Evolutionary conservation across 2,797 vertebrate species (phyloP).

Genomic region (Phylloscopus collybita): DNA sequence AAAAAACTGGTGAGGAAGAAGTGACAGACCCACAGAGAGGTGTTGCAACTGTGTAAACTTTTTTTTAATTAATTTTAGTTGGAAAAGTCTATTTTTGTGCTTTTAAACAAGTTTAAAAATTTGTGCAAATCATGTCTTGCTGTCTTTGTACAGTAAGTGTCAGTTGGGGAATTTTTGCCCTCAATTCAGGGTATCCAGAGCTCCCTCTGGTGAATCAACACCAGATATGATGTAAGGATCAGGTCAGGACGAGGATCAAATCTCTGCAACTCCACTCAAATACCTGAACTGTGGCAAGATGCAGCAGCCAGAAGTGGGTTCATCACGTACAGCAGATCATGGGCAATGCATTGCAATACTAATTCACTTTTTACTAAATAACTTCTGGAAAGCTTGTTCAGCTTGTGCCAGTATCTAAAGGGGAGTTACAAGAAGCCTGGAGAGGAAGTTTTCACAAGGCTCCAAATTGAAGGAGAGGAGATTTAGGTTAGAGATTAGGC

Average conservation of each 20-base stretch:
- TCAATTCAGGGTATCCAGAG: background rate
- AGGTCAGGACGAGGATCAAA: background rate
- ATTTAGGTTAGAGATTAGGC: background rate
- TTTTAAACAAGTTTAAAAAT: background rate
- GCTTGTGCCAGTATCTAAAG: background rate
- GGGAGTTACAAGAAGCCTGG: background rate
- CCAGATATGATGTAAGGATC: background rate
- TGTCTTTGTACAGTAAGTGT: background rate
- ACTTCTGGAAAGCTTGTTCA: background rate
- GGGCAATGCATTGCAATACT: background rate
- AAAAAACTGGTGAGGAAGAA: background rate
- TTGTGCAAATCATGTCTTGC: fast-evolving
- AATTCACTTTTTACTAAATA: background rate
- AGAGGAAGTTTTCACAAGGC: background rate
- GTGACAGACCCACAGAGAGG: background rate
- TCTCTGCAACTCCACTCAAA: background rate
- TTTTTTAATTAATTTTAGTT: background rate
- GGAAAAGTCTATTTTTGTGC: background rate
- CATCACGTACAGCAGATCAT: fast-evolving
- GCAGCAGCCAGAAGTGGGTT: background rate
- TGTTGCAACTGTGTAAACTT: fast-evolving
- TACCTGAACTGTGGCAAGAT: background rate
- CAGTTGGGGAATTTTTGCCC: fast-evolving
- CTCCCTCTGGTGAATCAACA: background rate
- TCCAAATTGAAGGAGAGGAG: background rate